phyloP scores from a whole-genome alignment of 1,140 invertebrate genomes.

The Nephotettix cincticeps region DNA sequence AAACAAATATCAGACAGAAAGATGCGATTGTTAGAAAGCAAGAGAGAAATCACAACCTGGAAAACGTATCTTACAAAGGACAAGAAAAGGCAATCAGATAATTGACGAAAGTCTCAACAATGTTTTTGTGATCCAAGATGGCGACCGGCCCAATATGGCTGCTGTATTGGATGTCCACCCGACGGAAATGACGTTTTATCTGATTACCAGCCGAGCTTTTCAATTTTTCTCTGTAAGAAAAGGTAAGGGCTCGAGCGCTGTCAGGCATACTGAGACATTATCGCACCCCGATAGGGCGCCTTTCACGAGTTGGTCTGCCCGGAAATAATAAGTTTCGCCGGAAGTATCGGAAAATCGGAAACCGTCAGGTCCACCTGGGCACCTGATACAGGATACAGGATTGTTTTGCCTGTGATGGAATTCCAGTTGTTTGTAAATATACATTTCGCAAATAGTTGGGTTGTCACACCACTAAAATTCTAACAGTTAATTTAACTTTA shows the following conservation, averaged over 20 bases:
- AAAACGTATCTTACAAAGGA: not conserved
- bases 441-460: no score
- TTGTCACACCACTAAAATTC: no score
- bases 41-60: no score
- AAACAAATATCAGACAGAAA: no score
- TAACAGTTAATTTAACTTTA: no score
- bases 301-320: not conserved
- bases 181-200: conserved; percentile 29
- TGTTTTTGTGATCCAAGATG: conserved; percentile 13
- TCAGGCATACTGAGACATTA: conserved; percentile 12
- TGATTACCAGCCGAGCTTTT: conserved; percentile 23
- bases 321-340: conserved; percentile 11
- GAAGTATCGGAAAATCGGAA: conserved; percentile 1
- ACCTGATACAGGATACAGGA: no score
- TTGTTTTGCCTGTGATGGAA: no score
- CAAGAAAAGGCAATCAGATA: not conserved
- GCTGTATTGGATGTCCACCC: not conserved
- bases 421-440: no score
- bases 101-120: conserved; percentile 1
- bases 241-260: not conserved
- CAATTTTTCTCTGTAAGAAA: not conserved
- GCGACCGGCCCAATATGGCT: conserved; percentile 8
- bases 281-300: not conserved
- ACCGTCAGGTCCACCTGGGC: no score
- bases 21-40: no score